These are phyloP conservation scores for Vireo altiloquus DNA, from an alignment of 2,113 vertebrate species.

Conservation along the genomic window DNA sequence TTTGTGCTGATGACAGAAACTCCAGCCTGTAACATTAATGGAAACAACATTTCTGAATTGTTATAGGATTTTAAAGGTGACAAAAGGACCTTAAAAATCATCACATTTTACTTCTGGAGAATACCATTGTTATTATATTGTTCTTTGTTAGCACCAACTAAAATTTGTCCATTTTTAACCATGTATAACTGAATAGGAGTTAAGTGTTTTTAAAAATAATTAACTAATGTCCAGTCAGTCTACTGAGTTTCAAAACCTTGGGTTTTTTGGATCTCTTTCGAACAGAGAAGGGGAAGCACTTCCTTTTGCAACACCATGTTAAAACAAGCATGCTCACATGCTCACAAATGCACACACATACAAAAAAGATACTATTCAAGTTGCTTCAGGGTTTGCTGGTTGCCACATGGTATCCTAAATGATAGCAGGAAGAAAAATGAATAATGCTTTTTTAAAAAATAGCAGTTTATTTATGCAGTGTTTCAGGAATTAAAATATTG, in stretches of 20 bases:
- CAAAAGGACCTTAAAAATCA: background rate
- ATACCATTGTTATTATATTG: background rate
- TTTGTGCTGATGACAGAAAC: background rate
- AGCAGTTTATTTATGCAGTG: background rate
- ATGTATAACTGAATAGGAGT: background rate
- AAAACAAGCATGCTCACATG: background rate
- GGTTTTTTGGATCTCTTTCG: slow-evolving; percentile 6
- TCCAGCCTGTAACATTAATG: background rate
- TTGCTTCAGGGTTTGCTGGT: background rate
- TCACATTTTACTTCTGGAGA: background rate
- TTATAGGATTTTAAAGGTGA: background rate
- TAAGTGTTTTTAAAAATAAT: background rate
- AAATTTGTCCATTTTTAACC: background rate
- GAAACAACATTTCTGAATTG: background rate
- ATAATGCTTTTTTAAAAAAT: background rate
- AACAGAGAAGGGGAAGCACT: slow-evolving; percentile 20
- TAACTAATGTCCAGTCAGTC: background rate
- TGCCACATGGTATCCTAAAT: background rate
- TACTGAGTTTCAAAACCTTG: background rate
- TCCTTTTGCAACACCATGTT: slow-evolving; percentile 12
- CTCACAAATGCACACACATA: background rate
- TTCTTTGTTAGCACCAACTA: background rate
- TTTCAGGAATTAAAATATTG: background rate
- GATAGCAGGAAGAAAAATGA: background rate
- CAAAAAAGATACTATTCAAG: background rate